Percentiles rank a stretch among this genome's conserved stretches.
Conservation (phyloP, 1,140 invertebrate genomes). For the Megathymus violae region DNA sequence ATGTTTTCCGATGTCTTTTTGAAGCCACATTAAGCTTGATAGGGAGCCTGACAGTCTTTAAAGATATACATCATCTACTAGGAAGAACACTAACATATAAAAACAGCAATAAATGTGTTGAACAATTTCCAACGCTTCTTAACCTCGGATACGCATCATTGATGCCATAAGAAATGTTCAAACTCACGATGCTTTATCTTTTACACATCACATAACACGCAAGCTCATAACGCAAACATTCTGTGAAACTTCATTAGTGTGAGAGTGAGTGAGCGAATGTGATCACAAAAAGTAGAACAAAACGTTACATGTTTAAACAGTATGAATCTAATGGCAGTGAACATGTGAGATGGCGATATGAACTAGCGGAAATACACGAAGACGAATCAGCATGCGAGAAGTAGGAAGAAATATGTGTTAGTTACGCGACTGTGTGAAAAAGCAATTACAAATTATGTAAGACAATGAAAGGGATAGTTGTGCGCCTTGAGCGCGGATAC, state of each 20-base stretch:
- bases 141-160: no score
- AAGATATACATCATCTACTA: no score
- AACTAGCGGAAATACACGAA: slow-evolving; percentile 56
- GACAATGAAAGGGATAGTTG: slow-evolving; percentile 65
- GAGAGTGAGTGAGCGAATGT: no score
- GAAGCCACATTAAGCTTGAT: no score
- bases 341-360: slow-evolving; percentile 18
- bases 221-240: not conserved
- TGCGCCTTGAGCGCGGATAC: slow-evolving; percentile 53
- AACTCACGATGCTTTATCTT: no score
- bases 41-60: no score
- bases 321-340: not conserved
- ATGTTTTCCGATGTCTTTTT: no score
- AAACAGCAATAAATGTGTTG: no score
- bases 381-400: slow-evolving; percentile 48
- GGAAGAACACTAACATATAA: no score
- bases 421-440: slow-evolving; percentile 58
- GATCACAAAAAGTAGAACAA: slow-evolving; percentile 27
- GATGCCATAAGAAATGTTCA: not conserved
- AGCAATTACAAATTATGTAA: slow-evolving; percentile 74
- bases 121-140: no score
- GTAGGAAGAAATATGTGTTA: slow-evolving; percentile 61
- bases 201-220: slow-evolving; percentile 12
- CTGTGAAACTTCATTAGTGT: slow-evolving; percentile 13
- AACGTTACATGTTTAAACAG: not conserved